These are phyloP conservation scores for Phataginus tetradactyla DNA, from an alignment of 2,797 vertebrate genomes.

Conservation along the genomic window DNA sequence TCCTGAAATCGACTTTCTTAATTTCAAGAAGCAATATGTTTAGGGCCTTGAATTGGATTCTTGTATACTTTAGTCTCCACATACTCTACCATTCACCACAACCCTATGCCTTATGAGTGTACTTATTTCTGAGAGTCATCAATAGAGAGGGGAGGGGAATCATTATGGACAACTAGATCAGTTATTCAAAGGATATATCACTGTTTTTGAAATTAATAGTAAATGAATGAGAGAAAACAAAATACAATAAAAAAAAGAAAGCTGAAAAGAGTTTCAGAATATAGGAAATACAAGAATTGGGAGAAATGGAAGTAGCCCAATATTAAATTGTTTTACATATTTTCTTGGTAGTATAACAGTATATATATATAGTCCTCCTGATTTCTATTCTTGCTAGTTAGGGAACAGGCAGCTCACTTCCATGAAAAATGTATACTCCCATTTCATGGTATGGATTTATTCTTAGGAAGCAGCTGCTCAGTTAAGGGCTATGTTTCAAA, in stretches of 20 bases:
- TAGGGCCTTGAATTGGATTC: not conserved
- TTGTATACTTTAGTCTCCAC: not conserved
- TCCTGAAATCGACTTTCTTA: not conserved
- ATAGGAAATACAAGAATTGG: not conserved
- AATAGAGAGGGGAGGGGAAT: not conserved
- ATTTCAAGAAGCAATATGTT: not conserved
- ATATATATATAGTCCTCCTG: no score
- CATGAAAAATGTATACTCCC: no score
- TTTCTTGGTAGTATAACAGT: not conserved
- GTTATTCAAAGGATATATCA: not conserved
- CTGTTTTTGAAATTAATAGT: not conserved
- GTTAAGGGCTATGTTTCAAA: not conserved
- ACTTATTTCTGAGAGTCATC: not conserved
- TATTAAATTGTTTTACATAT: not conserved
- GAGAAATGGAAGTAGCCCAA: not conserved
- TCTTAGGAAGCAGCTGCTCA: not conserved
- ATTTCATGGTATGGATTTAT: not conserved
- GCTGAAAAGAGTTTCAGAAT: not conserved
- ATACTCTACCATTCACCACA: not conserved
- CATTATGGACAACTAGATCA: not conserved
- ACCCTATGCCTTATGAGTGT: not conserved
- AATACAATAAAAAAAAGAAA: not conserved
- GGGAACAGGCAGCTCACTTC: not conserved
- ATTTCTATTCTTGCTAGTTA: not conserved
- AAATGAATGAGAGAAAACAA: not conserved